Percentiles rank a stretch among this genome's conserved stretches.
These are phyloP conservation scores for Rhinatrema bivittatum DNA, from an alignment of 2,797 vertebrate genomes.

Conservation along the genomic window DNA sequence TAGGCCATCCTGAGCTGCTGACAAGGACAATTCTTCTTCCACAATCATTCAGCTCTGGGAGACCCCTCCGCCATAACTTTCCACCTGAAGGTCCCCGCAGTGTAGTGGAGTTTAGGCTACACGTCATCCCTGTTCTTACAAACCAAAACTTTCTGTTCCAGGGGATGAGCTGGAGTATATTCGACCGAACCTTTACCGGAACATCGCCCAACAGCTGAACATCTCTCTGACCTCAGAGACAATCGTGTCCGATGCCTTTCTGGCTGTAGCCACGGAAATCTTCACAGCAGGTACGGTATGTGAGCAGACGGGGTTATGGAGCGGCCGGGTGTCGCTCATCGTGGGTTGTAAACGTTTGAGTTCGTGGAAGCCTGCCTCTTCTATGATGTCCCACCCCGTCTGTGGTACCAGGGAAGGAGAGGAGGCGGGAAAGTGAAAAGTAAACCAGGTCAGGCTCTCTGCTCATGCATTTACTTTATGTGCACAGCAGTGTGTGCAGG, in stretches of 20 bases:
- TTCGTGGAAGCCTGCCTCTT: too few relatives aligned
- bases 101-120: background rate
- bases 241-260: slow-evolving; percentile 84
- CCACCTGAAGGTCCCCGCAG: background rate
- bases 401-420: too few relatives aligned
- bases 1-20: background rate
- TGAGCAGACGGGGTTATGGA: background rate
- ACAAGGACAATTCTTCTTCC: too few relatives aligned
- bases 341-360: too few relatives aligned
- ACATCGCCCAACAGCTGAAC: slow-evolving; percentile 85
- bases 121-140: background rate
- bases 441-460: too few relatives aligned
- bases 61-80: background rate
- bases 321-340: background rate
- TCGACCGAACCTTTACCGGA: slow-evolving; percentile 84
- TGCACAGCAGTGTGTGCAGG: too few relatives aligned
- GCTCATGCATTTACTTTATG: too few relatives aligned
- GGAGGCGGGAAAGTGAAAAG: too few relatives aligned
- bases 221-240: slow-evolving; percentile 82
- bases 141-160: too few relatives aligned
- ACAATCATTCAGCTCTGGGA: background rate
- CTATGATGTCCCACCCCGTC: too few relatives aligned
- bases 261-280: slow-evolving; percentile 86
- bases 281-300: slow-evolving; percentile 80
- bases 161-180: slow-evolving; percentile 94